Base-by-base conservation (phyloP, 2,113 vertebrate species). In the Dipodomys merriami region DNA sequence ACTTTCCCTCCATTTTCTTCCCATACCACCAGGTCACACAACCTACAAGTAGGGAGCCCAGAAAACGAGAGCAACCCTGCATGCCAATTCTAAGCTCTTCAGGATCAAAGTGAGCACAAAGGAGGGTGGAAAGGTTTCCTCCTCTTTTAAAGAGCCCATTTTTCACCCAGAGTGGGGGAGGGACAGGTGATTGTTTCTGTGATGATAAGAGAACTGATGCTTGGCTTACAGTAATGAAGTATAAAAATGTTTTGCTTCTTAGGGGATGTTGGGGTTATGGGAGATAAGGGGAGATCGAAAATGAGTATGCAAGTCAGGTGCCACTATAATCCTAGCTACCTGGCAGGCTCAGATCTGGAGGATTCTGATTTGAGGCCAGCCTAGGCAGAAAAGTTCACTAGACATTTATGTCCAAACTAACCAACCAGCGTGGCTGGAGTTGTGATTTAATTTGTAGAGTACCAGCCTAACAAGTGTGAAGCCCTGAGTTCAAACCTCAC, bases 21-120 rank as follows among this genome's bases (percentile, higher is more conserved):
- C 60, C 27, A 39, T 80, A 60, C 79, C 73, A 77, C 74, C 82
- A 97, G 96, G 93, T 93, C 95, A 85, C 65, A 95, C 62, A 65
- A 27, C 94, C 74, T 76, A 94, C 96, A 95, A 95, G 94, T 95
- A 94, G 86, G 62, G 29, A 95, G 91, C 96, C 95, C 90, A 94
- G 93, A 91, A 82, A 95, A n/a, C 77, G 78, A 93, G 79, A 89
- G 71, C 33, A 53, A 68, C 91, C 95, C 95, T 96, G 97, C 96
- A 97, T 97, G 96, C 96, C 96, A 95, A 81, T 97, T 95, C 93
- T 96, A 96, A 96, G 95, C 87, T 94, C 96, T 91, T 95, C 96
- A 94, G 95, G 95, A 96, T 97, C 95, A 94, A 95, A 97, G 97
- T 97, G 92, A 97, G 96, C 92, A 91, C 88, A 96, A 83, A 81